Conservation (phyloP, 2,113 vertebrate genomes). For the Mobula birostris region DNA sequence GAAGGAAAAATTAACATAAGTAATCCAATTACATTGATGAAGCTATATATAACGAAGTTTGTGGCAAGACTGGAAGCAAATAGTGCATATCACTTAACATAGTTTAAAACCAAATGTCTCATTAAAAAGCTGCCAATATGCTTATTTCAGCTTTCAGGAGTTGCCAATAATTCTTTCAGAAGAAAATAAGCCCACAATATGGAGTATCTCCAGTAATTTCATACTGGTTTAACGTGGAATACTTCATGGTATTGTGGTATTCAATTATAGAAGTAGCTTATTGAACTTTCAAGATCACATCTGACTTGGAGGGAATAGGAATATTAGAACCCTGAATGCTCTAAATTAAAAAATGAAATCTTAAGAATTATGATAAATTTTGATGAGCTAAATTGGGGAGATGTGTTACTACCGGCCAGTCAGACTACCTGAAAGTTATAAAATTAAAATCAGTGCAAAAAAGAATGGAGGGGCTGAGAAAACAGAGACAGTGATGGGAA, state of each 20-base stretch:
- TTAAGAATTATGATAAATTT: background rate
- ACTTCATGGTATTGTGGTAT: too few species aligned
- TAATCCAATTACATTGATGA: background rate
- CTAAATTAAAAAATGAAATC: background rate
- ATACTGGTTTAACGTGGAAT: too few species aligned
- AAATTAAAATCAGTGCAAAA: background rate
- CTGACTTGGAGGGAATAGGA: too few species aligned
- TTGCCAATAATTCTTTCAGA: too few species aligned
- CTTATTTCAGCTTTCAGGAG: too few species aligned
- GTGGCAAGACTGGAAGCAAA: background rate
- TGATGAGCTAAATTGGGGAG: too few species aligned
- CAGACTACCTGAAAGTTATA: background rate
- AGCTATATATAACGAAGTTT: background rate
- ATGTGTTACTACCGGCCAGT: background rate
- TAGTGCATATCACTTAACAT: background rate
- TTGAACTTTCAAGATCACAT: background rate
- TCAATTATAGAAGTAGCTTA: background rate
- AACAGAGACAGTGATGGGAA: too few species aligned
- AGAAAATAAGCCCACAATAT: too few species aligned
- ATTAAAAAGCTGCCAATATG: background rate
- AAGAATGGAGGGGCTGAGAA: background rate
- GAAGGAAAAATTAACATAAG: background rate
- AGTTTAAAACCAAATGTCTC: background rate
- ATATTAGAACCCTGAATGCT: background rate
- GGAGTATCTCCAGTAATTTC: too few species aligned